Evolutionary conservation across 2,797 vertebrate species (phyloP), one percentile per base, ranked within the genome.

Genomic region (Masticophis lateralis): DNA sequence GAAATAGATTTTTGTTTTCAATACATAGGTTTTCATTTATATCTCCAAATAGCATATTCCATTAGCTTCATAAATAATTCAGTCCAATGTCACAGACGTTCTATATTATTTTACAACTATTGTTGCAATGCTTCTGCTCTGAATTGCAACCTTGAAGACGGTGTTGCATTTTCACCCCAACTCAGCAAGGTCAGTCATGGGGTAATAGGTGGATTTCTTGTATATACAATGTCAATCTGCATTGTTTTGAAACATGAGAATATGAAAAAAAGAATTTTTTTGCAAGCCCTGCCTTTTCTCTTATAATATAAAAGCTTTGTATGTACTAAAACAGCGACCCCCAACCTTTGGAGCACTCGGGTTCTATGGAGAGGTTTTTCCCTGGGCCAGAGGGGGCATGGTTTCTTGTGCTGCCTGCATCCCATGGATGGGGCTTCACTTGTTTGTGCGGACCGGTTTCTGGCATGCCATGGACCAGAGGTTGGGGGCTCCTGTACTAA

Each of bases 1-100:
- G 14, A 88, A 83, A 69, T 53, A 66, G 61, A 79, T 60, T 60
- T 88, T 69, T 83, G 37, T 66, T 88, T 61, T 28, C 88, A 83
- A 89, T 83, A 88, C 60, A 88, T 79, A 88, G 7, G 56, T 74
- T 93, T 51, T 61, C 86, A 83, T 91, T 91, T 89, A 63, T 63
- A 86, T 27, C 87, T 63, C 66, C 66, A 89, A 74, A 74, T 86
- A 51, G 60, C 28, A 56, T 69, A 13, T 69, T 79, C 53, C n/a
- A 59, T 92, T 51, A 66, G 87, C 53, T 53, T 51, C 60, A 86
- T 90, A 93, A 93, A 53, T 53, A 95, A 91, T 14, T 56, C 56
- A 94, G 18, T 22, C 74, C 63, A 91, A 83, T 88, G 47, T 55
- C 60, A 47, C 93, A 87, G 59, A 74, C 12, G 47, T 69, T 86